Evolutionary conservation across 1,140 invertebrate species (phyloP).

Genomic region (Drosophila equinoxialis): DNA sequence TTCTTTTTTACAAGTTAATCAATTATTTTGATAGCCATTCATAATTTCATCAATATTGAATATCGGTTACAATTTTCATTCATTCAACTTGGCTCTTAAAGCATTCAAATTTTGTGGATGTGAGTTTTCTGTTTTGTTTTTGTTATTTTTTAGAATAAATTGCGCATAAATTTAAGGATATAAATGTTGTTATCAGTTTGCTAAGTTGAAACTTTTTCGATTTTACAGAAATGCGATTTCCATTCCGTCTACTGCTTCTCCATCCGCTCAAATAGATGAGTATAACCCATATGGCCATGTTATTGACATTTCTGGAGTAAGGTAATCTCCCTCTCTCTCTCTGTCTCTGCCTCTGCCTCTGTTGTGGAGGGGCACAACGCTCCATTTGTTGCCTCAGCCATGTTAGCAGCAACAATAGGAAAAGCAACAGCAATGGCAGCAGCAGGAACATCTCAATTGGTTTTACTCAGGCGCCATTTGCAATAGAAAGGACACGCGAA

Average conservation of each 20-base stretch:
- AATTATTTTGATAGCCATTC: neutral
- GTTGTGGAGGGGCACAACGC: constrained; percentile 23
- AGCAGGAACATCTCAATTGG: constrained; percentile 16
- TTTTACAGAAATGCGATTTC: constrained; percentile 38
- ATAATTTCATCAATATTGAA: neutral
- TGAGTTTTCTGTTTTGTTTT: neutral
- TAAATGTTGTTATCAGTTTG: constrained; percentile 6
- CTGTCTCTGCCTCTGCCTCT: no score
- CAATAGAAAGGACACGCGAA: constrained; percentile 17
- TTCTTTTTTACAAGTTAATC: neutral
- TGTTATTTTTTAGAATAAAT: neutral
- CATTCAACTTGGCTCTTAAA: neutral
- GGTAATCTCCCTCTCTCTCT: constrained; percentile 15
- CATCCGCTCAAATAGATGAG: constrained; percentile 26
- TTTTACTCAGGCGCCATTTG: constrained; percentile 13
- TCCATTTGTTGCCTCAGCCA: constrained; percentile 9
- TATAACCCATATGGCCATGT: constrained; percentile 32
- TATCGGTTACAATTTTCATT: neutral
- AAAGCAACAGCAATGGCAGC: constrained; percentile 15
- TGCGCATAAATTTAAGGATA: constrained; percentile 8
- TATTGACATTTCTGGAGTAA: constrained; percentile 18
- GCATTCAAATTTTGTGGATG: neutral
- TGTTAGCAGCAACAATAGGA: constrained; percentile 32
- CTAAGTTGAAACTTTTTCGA: constrained; percentile 28
- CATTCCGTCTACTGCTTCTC: neutral